These are phyloP conservation scores for Scleropages formosus DNA, from an alignment of 2,797 vertebrate genomes.

Conservation along the genomic window DNA sequence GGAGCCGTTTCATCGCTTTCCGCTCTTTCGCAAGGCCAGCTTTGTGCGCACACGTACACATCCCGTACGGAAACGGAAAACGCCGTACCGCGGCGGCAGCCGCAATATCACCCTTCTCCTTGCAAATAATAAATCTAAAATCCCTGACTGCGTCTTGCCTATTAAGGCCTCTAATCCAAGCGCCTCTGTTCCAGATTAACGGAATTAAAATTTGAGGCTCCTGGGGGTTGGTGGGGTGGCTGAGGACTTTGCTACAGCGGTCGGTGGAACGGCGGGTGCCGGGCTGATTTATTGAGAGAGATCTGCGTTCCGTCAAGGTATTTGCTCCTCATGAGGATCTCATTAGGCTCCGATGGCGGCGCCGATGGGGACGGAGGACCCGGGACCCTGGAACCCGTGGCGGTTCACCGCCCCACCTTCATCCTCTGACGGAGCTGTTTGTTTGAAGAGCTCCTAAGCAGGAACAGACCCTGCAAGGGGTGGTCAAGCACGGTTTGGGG, in stretches of 20 bases:
- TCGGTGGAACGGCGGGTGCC: not conserved
- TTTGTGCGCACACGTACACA: not conserved
- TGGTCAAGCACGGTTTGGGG: slow-evolving; percentile 26
- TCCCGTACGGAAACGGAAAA: not conserved
- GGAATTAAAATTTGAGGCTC: not conserved
- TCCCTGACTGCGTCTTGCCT: too few relatives aligned
- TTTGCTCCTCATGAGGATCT: slow-evolving; percentile 45
- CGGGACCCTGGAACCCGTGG: not conserved
- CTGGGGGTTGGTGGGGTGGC: not conserved
- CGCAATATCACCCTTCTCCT: not conserved
- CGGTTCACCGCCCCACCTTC: not conserved
- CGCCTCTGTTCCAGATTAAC: slow-evolving; percentile 6
- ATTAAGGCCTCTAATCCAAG: not conserved
- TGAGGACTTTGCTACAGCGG: not conserved
- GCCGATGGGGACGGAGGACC: not conserved
- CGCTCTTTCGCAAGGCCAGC: not conserved
- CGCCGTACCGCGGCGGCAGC: not conserved
- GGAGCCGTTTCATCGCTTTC: not conserved
- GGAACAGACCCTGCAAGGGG: slow-evolving; percentile 26
- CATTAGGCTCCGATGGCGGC: slow-evolving; percentile 38
- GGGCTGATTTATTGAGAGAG: slow-evolving; percentile 15
- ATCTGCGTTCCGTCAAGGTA: not conserved
- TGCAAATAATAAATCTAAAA: slow-evolving; percentile 8
- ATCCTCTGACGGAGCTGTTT: slow-evolving; percentile 6
- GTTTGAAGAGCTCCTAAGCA: slow-evolving; percentile 2